Percentiles rank a stretch among this genome's conserved stretches.
Evolutionary conservation across 2,797 vertebrate genomes (phyloP).

Genomic region (Salarias fasciatus): DNA sequence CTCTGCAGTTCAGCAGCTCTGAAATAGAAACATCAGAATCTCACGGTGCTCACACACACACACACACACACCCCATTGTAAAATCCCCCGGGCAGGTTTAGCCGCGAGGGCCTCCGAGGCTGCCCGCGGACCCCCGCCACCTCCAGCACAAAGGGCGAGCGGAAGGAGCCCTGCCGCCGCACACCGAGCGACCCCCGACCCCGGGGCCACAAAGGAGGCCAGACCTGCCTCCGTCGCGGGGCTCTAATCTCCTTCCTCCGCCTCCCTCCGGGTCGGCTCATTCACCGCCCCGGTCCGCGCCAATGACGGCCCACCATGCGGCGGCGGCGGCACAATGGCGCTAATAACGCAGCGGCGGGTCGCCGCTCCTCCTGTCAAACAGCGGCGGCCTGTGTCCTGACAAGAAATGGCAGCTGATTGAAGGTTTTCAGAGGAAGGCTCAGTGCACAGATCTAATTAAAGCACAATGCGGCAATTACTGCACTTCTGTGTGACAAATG

Average conservation of each 20-base stretch:
- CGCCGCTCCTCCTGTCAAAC: conserved; percentile 27
- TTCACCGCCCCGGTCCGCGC: conserved; percentile 17
- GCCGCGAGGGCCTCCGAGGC: conserved; percentile 11
- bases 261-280: conserved; percentile 11
- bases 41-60: background rate
- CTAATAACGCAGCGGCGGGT: conserved; percentile 37
- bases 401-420: conserved; percentile 24
- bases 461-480: conserved; percentile 60
- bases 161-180: conserved; percentile 68
- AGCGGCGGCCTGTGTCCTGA: conserved; percentile 7
- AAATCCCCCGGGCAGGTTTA: conserved; percentile 27
- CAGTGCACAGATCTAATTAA: conserved; percentile 54
- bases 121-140: background rate
- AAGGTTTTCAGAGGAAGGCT: conserved; percentile 28
- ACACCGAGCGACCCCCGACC: conserved; percentile 48
- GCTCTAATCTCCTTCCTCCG: conserved; percentile 52
- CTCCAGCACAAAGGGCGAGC: conserved; percentile 39
- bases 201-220: conserved; percentile 52
- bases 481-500: conserved; percentile 29
- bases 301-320: conserved; percentile 41
- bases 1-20: too few species aligned
- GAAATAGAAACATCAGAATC: too few species aligned
- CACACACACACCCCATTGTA: background rate
- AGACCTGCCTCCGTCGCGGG: conserved; percentile 57
- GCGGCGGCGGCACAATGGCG: conserved; percentile 39